Evolutionary conservation across 2,888 invertebrate species (phyloP).

Genomic region (Euzetes globulus): DNA sequence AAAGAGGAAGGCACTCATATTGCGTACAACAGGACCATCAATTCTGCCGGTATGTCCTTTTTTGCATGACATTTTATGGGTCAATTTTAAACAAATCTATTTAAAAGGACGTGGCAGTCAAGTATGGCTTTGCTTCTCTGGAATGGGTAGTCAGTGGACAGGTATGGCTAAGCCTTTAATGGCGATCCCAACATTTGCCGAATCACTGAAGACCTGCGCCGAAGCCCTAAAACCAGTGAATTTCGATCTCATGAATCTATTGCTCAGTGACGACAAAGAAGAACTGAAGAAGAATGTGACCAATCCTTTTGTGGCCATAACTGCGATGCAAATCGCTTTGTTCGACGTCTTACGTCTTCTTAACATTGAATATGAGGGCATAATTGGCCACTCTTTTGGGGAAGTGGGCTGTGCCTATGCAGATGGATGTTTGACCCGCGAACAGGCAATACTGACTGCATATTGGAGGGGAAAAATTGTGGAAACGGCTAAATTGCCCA

Average conservation of each 20-base stretch:
- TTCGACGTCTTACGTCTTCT: slow-evolving; percentile 41
- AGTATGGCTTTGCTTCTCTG: background rate
- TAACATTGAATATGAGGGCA: slow-evolving; percentile 51
- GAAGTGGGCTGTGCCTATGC: slow-evolving; percentile 54
- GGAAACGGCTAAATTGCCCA: too few relatives aligned
- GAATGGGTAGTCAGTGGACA: slow-evolving; percentile 58
- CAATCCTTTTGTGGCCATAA: slow-evolving; percentile 51
- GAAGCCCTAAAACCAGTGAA: slow-evolving; percentile 68
- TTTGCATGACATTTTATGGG: slow-evolving; percentile 88
- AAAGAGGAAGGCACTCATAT: too few relatives aligned
- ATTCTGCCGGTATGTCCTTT: too few relatives aligned
- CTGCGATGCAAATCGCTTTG: slow-evolving; percentile 50
- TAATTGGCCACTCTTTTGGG: slow-evolving; percentile 53
- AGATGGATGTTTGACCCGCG: slow-evolving; percentile 51
- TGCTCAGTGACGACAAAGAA: slow-evolving; percentile 63
- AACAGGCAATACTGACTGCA: slow-evolving; percentile 52
- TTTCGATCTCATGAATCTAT: slow-evolving; percentile 69
- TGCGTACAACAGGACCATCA: too few relatives aligned
- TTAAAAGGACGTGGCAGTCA: slow-evolving; percentile 78
- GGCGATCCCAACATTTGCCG: slow-evolving; percentile 68
- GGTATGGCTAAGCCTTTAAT: slow-evolving; percentile 88
- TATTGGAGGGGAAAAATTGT: slow-evolving; percentile 47
- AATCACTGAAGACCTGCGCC: slow-evolving; percentile 66
- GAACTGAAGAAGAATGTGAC: slow-evolving; percentile 94
- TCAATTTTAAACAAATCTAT: slow-evolving; percentile 59